Evolutionary conservation across 23 tunicate species (phyloP).

Genomic region (Trididemnum nubilum): DNA sequence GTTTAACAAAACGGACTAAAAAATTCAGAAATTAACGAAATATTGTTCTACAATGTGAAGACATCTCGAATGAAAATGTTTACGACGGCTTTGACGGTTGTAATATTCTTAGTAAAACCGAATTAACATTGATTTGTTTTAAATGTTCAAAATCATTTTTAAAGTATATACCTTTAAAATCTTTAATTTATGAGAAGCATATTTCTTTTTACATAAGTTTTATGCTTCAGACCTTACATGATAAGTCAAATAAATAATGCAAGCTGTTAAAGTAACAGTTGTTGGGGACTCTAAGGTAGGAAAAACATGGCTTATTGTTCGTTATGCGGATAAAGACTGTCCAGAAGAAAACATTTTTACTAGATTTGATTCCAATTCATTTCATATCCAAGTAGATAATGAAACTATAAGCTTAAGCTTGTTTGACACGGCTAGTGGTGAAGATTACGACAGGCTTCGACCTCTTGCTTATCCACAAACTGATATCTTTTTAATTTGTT

Average conservation of each 20-base stretch:
- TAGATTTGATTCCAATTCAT: neutral
- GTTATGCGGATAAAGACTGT: neutral
- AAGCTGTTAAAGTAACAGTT: neutral
- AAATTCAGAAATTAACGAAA: too few species aligned
- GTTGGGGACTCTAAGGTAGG: slow-evolving; percentile 9
- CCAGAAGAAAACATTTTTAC: neutral
- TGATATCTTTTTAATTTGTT: neutral
- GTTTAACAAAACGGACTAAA: too few species aligned
- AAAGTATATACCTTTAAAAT: too few species aligned
- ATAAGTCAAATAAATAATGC: neutral
- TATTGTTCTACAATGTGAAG: too few species aligned
- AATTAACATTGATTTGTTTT: too few species aligned
- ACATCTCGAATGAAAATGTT: too few species aligned
- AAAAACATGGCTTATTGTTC: neutral
- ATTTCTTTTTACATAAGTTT: too few species aligned
- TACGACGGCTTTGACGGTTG: too few species aligned
- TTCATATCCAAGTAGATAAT: neutral
- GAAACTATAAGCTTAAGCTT: neutral
- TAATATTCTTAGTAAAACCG: too few species aligned
- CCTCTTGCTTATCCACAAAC: slow-evolving; percentile 18
- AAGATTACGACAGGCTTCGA: slow-evolving; percentile 53
- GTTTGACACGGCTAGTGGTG: slow-evolving; percentile 47
- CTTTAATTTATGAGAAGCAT: too few species aligned
- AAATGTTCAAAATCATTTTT: too few species aligned
- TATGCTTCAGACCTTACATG: neutral